Conservation (phyloP, 2,888 invertebrate genomes). For the Brenthis ino region DNA sequence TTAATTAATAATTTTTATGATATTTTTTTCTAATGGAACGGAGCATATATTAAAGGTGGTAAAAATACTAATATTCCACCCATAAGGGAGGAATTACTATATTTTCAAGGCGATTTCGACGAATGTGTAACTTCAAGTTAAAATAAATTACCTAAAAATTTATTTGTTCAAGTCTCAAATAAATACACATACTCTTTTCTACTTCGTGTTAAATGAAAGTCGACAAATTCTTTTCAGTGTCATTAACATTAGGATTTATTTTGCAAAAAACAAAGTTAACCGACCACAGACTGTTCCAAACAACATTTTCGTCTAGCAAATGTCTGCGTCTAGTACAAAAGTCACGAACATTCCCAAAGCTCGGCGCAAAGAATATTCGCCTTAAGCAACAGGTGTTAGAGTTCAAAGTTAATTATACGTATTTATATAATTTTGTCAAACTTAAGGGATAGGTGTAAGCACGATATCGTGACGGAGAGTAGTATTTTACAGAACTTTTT, state of each 20-base stretch:
- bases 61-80: too few relatives aligned
- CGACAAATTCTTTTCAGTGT: constrained; percentile 6
- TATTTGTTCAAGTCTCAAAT: too few relatives aligned
- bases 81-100: too few relatives aligned
- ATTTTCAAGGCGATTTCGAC: too few relatives aligned
- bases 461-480: constrained; percentile 17
- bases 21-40: too few relatives aligned
- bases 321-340: constrained; percentile 1
- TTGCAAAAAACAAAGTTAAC: constrained; percentile 12
- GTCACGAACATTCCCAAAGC: constrained; percentile 8
- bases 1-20: too few relatives aligned
- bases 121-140: too few relatives aligned
- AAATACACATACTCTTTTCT: too few relatives aligned
- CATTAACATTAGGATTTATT: constrained; percentile 19
- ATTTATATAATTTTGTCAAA: constrained; percentile 9
- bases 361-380: neutral
- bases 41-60: too few relatives aligned
- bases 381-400: neutral
- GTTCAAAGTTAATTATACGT: constrained; percentile 11
- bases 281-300: constrained; percentile 10
- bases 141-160: too few relatives aligned
- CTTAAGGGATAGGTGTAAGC: constrained; percentile 9
- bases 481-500: constrained; percentile 16
- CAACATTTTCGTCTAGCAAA: constrained; percentile 18
- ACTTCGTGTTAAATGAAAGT: neutral